phyloP scores from a whole-genome alignment of 2,797 vertebrate genomes.

The Cryptoblepharus egeriae region DNA sequence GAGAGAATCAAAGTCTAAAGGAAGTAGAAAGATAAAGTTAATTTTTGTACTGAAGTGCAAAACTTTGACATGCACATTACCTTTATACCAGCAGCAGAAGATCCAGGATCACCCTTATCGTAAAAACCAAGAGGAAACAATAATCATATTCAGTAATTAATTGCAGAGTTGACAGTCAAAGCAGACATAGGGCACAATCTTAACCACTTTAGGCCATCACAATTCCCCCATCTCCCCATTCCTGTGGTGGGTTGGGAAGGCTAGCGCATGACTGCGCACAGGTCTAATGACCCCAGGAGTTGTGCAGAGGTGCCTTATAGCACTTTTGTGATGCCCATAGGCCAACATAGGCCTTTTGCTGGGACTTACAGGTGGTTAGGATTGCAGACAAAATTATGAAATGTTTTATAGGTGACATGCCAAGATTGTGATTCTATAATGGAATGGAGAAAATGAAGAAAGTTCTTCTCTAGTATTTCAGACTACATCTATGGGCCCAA shows the following conservation, averaged over 20 bases:
- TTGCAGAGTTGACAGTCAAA: slow-evolving; percentile 29
- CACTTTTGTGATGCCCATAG: too few species aligned
- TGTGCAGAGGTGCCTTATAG: too few species aligned
- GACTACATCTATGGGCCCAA: neutral
- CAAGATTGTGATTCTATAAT: neutral
- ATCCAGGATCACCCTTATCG: slow-evolving; percentile 92
- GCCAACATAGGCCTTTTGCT: too few species aligned
- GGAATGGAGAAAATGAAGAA: neutral
- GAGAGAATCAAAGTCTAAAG: neutral
- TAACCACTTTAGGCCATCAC: too few species aligned
- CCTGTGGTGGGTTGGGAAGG: too few species aligned
- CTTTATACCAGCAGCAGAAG: slow-evolving; percentile 98
- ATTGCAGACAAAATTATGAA: slow-evolving; percentile 10
- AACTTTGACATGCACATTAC: slow-evolving; percentile 72
- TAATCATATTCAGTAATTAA: slow-evolving; percentile 26
- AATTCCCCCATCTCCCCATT: too few species aligned
- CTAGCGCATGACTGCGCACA: too few species aligned
- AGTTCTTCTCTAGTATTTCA: slow-evolving; percentile 16
- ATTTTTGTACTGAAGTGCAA: neutral
- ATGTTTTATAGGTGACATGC: neutral
- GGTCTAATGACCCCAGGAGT: too few species aligned
- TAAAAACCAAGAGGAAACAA: slow-evolving; percentile 67
- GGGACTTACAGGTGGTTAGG: too few species aligned
- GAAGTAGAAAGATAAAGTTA: slow-evolving; percentile 28
- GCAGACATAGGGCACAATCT: too few species aligned